Evolutionary conservation across 2,797 vertebrate species (phyloP), one percentile per base, ranked within the genome.

Genomic region (Myotis planiceps): DNA sequence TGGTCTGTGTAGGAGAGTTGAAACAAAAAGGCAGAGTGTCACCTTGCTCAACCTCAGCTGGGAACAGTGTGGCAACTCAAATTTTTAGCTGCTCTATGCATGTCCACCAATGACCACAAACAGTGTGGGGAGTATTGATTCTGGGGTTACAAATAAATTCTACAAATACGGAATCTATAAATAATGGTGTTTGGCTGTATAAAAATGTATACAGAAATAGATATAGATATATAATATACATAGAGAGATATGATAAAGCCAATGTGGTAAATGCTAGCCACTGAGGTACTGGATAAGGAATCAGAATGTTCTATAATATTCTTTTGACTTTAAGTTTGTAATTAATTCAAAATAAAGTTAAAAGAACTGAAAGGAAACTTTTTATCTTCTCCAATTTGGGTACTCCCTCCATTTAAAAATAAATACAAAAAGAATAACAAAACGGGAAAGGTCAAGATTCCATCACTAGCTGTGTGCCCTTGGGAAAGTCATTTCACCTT

Each of bases 341-440:
- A 86, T 90, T 86, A 84, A 74, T 88, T 89, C 32, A 80, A 75
- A 95, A 76, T 72, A 69, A 60, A 86, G n/a, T 37, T 88, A 68
- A 85, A 88, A 55, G 69, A 51, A 37, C 55, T 78, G n/a, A 76
- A 81, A 53, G 53, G 34, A 93, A 95, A 81, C 49, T 42, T 23
- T 84, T 63, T 49, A 42, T 42, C n/a, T 85, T 69, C 75, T 82
- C 65, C 80, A 94, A 75, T 9, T 60, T 88, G 7, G 58, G 16
- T 3, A 84, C 0, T 23, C 9, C 10, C 27, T 92, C 21, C 39
- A 47, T 91, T 81, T 80, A 55, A 84, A 87, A 55, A 49, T 25
- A 51, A 9, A 6, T 79, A 71, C 1, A 58, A 45, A 86, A 74
- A 69, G 47, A 49, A 82, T 0, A 71, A 37, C 29, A 29, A 72